A percentile compares a stretch with the other conserved stretches of the same genome.
phyloP scores from a whole-genome alignment of 1,140 invertebrate species.

The Halyomorpha halys region DNA sequence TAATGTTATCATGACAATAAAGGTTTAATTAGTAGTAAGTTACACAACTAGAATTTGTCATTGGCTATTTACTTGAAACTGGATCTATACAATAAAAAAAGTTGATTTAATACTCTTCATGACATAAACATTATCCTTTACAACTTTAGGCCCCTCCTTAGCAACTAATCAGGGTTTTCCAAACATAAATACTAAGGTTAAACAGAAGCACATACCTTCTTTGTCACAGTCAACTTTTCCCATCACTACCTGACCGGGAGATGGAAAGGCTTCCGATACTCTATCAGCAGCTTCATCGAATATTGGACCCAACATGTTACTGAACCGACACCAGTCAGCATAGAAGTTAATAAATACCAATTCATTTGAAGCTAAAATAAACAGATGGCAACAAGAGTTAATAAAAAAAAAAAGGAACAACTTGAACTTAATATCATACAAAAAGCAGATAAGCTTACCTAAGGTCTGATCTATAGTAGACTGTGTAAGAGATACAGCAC shows the following conservation, averaged over 20 bases:
- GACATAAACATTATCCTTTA: too few relatives aligned
- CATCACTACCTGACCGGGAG: conserved; percentile 76
- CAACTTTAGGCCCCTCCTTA: too few relatives aligned
- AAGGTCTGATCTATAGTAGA: conserved; percentile 23
- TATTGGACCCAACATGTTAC: conserved; percentile 89
- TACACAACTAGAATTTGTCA: too few relatives aligned
- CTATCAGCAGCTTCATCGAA: conserved; percentile 93
- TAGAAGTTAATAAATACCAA: conserved; percentile 98
- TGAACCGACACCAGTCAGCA: conserved; percentile 94
- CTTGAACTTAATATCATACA: neutral
- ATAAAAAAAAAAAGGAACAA: neutral
- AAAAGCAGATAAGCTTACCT: conserved; percentile 12
- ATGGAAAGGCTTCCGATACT: conserved; percentile 66
- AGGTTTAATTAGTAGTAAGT: too few relatives aligned
- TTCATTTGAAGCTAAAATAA: conserved; percentile 79
- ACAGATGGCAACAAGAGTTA: conserved; percentile 23
- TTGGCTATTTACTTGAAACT: too few relatives aligned
- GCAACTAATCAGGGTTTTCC: too few relatives aligned
- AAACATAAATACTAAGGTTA: neutral
- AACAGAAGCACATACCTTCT: conserved; percentile 49
- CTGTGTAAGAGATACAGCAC: conserved; percentile 23
- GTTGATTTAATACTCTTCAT: too few relatives aligned
- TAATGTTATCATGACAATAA: too few relatives aligned
- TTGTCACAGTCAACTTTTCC: conserved; percentile 95
- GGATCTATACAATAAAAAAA: too few relatives aligned